Evolutionary conservation across 2,888 invertebrate species (phyloP), one percentile per base, ranked within the genome.

Genomic region (Ctena decussata): DNA sequence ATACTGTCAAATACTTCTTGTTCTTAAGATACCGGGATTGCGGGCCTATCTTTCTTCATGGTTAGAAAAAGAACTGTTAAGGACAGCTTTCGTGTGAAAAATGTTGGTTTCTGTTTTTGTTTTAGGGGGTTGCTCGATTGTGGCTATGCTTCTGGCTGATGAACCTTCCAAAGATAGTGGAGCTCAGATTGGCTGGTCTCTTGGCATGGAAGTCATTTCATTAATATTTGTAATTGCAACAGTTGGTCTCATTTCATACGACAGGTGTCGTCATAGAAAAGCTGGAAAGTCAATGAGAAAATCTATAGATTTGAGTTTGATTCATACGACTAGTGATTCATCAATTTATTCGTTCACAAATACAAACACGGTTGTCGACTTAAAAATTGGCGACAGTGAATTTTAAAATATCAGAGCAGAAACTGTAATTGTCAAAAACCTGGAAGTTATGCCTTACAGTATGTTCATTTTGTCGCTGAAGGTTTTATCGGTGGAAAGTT

Each of bases 221-320:
- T 75, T 85, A 11, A 83, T 77, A 15, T 88, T 85, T 71, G 53
- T 76, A 60, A 37, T 85, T 8, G 69, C 85, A 49, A 85, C 80
- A 46, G 37, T 75, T 30, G 53, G 71, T n/a, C 65, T 85, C 8
- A 75, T 88, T 27, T 27, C 72, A 15, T 85, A 84, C 44, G 83
- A 84, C 60, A 69, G 72, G 39, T 83, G 80, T 70, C 73, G 73
- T 30, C 76, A 65, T 30, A 57, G 79, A 15, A 71, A 80, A 18
- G 72, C 77, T 35, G 87, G 87, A 12, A 85, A 83, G 46, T 49
- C 76, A 18, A 87, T 87, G 87, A 37, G 83, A 53, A 87, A 85
- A 73, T 83, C 87, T 12, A 57, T 78, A 27, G 82, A 84, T 24
- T 71, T 75, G 27, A 60, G 65, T 65, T 65, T 65, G 35, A 65